These are phyloP conservation scores for Cerastis leucographa DNA, from an alignment of 2,888 invertebrate genomes.

Conservation along the genomic window DNA sequence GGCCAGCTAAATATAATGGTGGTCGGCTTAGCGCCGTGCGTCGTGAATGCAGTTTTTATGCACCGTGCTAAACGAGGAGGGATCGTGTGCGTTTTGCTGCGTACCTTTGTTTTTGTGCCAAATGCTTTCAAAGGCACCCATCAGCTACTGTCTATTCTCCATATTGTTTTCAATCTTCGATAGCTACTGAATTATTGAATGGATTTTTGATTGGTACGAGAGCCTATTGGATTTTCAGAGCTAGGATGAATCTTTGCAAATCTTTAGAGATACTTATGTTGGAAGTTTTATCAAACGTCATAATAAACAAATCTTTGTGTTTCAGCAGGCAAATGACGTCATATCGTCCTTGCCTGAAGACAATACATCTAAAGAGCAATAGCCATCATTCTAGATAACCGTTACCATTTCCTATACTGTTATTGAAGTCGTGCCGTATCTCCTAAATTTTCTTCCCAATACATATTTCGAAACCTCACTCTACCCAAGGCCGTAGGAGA, in stretches of 20 bases:
- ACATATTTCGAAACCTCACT: conserved; percentile 65
- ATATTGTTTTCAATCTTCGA: neutral
- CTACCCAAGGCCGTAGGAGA: conserved; percentile 65
- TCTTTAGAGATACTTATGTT: neutral
- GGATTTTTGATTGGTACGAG: neutral
- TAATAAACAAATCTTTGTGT: neutral
- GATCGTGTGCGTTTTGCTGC: conserved; percentile 42
- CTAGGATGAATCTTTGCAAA: neutral
- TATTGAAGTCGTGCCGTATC: conserved; percentile 62
- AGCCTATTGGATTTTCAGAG: neutral
- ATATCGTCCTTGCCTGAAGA: neutral
- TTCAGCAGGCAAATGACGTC: neutral
- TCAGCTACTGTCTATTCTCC: neutral
- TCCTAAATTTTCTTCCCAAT: conserved; percentile 55
- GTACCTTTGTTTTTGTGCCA: conserved; percentile 38
- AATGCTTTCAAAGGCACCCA: conserved; percentile 13
- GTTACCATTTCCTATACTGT: conserved; percentile 24
- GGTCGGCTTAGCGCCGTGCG: conserved; percentile 73
- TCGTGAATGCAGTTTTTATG: conserved; percentile 85
- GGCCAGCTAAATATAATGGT: conserved; percentile 83
- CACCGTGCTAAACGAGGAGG: conserved; percentile 79
- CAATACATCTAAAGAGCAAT: neutral
- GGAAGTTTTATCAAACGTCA: neutral
- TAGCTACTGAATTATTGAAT: neutral
- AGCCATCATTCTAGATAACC: neutral